A percentile compares a stretch with the other conserved stretches of the same genome.
These are phyloP conservation scores for Apodemia hepburni DNA, from an alignment of 2,888 invertebrate species.

Conservation along the genomic window DNA sequence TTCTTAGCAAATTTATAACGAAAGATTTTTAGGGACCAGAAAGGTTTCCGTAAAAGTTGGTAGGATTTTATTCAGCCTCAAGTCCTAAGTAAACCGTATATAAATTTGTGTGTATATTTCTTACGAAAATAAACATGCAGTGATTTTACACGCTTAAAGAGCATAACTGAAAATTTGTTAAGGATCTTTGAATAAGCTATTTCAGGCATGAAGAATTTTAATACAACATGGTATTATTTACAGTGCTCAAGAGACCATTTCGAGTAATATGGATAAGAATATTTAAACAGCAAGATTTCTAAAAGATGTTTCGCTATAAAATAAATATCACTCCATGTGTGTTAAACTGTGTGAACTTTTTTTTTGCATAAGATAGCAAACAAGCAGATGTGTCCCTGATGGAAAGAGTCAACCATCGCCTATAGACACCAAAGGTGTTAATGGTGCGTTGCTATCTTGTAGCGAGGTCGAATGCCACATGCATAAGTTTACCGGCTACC, in stretches of 20 bases:
- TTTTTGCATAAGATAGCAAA: no score
- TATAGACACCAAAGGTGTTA: no score
- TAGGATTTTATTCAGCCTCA: background rate
- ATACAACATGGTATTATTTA: background rate
- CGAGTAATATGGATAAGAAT: no score
- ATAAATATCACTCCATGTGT: no score
- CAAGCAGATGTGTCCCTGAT: no score
- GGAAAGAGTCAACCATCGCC: no score
- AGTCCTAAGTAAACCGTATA: background rate
- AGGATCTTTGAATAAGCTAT: background rate
- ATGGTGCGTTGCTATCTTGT: no score
- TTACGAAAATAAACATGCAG: background rate
- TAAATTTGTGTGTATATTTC: background rate
- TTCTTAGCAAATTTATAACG: background rate
- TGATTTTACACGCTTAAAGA: constrained; percentile 1
- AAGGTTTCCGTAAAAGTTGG: background rate
- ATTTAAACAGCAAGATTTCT: no score
- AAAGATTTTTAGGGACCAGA: background rate
- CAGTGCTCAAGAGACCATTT: background rate
- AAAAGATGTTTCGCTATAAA: no score
- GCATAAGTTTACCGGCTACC: no score
- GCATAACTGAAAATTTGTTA: background rate
- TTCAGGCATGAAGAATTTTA: background rate
- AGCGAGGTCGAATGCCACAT: no score
- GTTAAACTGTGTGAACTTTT: no score